Percentiles rank a stretch among this genome's conserved stretches.
Evolutionary conservation across 2,888 invertebrate genomes (phyloP).

Genomic region (Drosophila greeni): DNA sequence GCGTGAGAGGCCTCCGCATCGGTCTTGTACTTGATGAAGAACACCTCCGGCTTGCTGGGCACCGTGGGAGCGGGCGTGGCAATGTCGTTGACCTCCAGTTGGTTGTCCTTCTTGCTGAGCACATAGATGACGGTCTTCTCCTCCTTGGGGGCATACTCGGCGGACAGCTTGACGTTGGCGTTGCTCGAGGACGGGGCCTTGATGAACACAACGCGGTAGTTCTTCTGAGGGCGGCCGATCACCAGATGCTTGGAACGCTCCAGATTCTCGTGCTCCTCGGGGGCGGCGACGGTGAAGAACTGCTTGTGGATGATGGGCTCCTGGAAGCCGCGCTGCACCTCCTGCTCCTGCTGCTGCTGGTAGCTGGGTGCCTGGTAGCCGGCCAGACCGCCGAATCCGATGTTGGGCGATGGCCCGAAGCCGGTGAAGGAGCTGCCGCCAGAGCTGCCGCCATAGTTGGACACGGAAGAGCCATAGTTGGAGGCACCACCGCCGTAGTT

Average conservation of each 20-base stretch:
- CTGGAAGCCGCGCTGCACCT: conserved; percentile 59
- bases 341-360: conserved; percentile 54
- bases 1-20: conserved; percentile 76
- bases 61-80: conserved; percentile 76
- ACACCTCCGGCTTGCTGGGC: conserved; percentile 78
- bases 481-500: conserved; percentile 21
- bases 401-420: conserved; percentile 54
- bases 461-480: conserved; percentile 19
- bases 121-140: conserved; percentile 78
- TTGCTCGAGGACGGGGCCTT: conserved; percentile 74
- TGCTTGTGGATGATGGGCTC: conserved; percentile 74
- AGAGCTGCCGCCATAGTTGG: conserved; percentile 23
- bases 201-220: conserved; percentile 77
- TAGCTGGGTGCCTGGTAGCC: conserved; percentile 58
- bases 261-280: conserved; percentile 74
- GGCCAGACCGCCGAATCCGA: conserved; percentile 55
- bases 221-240: conserved; percentile 76
- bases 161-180: conserved; percentile 71
- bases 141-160: conserved; percentile 75
- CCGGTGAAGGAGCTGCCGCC: conserved; percentile 39
- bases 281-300: conserved; percentile 76
- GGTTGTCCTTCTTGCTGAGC: conserved; percentile 75
- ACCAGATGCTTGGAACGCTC: conserved; percentile 72
- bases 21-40: conserved; percentile 78
- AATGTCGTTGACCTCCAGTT: conserved; percentile 74